phyloP scores from a whole-genome alignment of 2,797 vertebrate species.

The Poeciliopsis paucimaculata region DNA sequence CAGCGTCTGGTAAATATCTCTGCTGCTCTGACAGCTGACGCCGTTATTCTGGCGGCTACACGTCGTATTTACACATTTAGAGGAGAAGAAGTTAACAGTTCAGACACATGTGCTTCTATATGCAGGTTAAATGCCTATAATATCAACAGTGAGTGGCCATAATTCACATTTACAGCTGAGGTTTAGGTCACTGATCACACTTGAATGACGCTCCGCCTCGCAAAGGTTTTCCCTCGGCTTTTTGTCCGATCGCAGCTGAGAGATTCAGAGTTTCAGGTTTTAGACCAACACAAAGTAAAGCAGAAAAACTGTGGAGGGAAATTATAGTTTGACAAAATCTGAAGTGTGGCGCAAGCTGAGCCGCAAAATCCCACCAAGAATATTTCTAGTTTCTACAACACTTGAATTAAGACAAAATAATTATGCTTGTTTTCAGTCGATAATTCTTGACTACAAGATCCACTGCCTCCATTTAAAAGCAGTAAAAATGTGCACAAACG shows the following conservation, averaged over 20 bases:
- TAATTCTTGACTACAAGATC: too few species aligned
- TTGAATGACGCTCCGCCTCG: slow-evolving; percentile 20
- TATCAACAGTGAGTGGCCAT: slow-evolving; percentile 80
- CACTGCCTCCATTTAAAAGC: too few species aligned
- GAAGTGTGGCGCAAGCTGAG: too few species aligned
- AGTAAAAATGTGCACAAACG: too few species aligned
- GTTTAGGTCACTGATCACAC: slow-evolving; percentile 42
- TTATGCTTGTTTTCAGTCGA: too few species aligned
- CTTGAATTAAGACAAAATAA: too few species aligned
- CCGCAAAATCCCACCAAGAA: too few species aligned
- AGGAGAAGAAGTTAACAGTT: slow-evolving; percentile 34
- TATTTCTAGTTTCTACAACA: too few species aligned
- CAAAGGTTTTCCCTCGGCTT: neutral
- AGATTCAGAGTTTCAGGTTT: neutral
- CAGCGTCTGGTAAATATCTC: slow-evolving; percentile 42
- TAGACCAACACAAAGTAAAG: neutral
- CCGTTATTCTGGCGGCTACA: slow-evolving; percentile 50
- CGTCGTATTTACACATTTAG: slow-evolving; percentile 44
- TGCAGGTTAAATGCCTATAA: slow-evolving; percentile 63
- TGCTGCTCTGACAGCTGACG: slow-evolving; percentile 29
- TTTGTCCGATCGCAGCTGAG: neutral
- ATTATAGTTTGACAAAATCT: neutral
- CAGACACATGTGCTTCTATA: slow-evolving; percentile 73
- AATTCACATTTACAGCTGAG: slow-evolving; percentile 72
- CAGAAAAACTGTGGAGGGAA: neutral